A percentile compares a stretch with the other conserved stretches of the same genome.
Conservation (phyloP, 2,797 vertebrate genomes). For the Synaphobranchus kaupii region DNA sequence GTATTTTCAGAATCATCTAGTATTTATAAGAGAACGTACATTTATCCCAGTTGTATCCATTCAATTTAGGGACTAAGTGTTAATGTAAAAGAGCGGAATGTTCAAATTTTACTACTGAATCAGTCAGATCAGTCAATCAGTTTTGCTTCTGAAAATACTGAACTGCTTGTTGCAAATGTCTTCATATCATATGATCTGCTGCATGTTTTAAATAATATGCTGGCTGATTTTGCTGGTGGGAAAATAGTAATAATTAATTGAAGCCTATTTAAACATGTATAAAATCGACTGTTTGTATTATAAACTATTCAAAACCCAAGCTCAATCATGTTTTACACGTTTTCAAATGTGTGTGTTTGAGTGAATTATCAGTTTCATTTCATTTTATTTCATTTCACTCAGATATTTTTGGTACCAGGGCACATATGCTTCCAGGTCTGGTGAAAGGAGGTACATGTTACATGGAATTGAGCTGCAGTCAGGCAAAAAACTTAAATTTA, state of each 20-base stretch:
- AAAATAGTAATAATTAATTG: background rate
- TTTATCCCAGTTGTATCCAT: background rate
- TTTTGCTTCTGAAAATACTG: constrained; percentile 11
- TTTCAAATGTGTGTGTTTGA: background rate
- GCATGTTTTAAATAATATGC: background rate
- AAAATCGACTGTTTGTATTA: background rate
- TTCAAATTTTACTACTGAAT: background rate
- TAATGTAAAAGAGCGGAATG: background rate
- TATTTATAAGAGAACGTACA: background rate
- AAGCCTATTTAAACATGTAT: background rate
- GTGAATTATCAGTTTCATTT: background rate
- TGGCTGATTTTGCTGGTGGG: background rate
- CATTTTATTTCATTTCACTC: background rate
- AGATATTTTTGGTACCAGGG: background rate
- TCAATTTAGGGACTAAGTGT: background rate
- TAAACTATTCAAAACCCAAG: background rate
- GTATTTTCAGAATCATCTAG: constrained; percentile 9
- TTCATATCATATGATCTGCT: background rate
- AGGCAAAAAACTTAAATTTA: background rate
- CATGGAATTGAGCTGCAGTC: background rate
- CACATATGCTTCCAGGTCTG: background rate
- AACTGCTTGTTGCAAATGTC: constrained; percentile 2
- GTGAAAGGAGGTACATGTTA: background rate
- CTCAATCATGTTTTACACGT: background rate
- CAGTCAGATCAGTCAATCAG: background rate